A percentile compares a stretch with the other conserved stretches of the same genome.
Conservation (phyloP, 2,113 vertebrate species). For the Formicarius rufipectus region DNA sequence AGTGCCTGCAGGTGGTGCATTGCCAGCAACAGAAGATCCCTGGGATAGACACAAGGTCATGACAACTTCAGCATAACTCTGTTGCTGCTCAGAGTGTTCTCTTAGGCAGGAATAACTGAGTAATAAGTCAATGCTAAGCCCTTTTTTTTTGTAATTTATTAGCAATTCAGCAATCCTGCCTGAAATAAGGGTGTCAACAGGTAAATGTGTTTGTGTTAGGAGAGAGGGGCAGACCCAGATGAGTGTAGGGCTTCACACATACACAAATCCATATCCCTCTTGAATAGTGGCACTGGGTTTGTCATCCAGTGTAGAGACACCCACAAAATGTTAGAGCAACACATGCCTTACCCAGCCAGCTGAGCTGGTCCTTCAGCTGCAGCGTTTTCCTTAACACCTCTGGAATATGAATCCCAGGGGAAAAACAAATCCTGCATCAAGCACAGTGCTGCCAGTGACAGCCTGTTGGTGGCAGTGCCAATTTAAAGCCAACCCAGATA, state of each 20-base stretch:
- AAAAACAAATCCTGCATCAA: neutral
- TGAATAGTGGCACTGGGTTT: neutral
- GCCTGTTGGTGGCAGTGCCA: neutral
- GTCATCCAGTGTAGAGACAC: neutral
- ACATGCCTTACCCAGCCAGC: neutral
- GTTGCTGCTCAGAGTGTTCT: neutral
- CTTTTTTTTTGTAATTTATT: neutral
- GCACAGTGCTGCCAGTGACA: neutral
- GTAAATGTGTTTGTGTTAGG: neutral
- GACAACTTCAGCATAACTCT: neutral
- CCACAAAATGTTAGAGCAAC: neutral
- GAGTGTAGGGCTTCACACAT: neutral
- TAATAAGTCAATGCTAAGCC: neutral
- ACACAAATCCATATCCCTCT: too few species aligned
- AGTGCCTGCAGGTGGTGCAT: too few species aligned
- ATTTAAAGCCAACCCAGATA: neutral
- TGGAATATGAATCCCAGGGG: neutral
- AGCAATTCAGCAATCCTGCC: neutral
- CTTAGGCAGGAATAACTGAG: neutral
- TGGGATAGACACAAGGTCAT: neutral
- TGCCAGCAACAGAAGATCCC: neutral
- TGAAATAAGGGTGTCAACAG: neutral
- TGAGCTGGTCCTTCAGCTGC: neutral
- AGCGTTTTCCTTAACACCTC: neutral
- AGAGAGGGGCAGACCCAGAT: neutral